Evolutionary conservation across 2,888 invertebrate species (phyloP).

Genomic region (Lathronympha strigana): DNA sequence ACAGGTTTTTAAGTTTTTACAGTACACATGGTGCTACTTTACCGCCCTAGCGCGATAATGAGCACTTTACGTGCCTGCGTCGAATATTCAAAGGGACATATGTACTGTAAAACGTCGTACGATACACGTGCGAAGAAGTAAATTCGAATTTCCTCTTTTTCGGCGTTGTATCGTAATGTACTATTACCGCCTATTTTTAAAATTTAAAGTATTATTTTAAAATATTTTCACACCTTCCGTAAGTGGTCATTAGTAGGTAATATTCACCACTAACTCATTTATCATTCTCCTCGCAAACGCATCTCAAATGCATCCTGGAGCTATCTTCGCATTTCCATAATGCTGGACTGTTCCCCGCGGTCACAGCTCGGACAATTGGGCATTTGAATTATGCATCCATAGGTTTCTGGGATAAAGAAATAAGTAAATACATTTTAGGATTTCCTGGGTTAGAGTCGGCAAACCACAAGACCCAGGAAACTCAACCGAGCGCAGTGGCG

Average conservation of each 20-base stretch:
- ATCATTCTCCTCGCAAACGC: conserved; percentile 14
- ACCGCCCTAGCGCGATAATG: too few species aligned
- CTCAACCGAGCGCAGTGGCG: too few species aligned
- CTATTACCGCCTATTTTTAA: too few species aligned
- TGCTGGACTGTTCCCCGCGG: conserved; percentile 7
- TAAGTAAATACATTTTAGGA: background rate
- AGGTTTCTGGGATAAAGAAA: background rate
- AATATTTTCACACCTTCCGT: background rate
- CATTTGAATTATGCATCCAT: conserved; percentile 22
- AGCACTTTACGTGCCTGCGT: too few species aligned
- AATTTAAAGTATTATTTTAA: background rate
- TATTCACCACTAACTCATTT: background rate
- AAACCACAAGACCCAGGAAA: too few species aligned
- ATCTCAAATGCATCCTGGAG: conserved; percentile 3
- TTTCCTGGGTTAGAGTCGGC: background rate
- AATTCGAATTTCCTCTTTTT: too few species aligned
- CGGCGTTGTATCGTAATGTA: too few species aligned
- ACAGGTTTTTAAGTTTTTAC: too few species aligned
- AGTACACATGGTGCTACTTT: too few species aligned
- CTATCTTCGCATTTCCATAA: conserved; percentile 6
- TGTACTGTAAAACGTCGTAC: too few species aligned
- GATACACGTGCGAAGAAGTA: too few species aligned
- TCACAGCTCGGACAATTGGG: conserved; percentile 17
- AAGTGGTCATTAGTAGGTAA: background rate
- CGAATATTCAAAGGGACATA: too few species aligned